A percentile compares a stretch with the other conserved stretches of the same genome.
Conservation (phyloP, 1,140 invertebrate genomes). For the Gyrodactylus salaris region DNA sequence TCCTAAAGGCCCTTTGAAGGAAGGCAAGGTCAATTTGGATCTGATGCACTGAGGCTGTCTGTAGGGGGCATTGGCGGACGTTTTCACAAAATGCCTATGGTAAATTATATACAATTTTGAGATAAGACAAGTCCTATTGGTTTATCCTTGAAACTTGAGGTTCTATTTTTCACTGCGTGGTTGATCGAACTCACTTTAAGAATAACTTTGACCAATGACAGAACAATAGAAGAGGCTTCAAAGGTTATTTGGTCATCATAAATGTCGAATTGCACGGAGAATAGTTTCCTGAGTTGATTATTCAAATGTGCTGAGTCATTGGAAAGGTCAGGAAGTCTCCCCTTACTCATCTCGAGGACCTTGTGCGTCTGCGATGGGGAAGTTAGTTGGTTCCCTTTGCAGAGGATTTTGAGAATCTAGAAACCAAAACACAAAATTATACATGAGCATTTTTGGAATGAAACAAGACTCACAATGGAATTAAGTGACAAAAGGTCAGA, state of each 20-base stretch:
- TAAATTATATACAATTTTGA: too few species aligned
- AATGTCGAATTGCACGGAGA: background rate
- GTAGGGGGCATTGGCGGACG: background rate
- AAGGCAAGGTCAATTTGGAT: background rate
- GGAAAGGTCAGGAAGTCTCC: background rate
- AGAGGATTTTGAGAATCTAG: too few species aligned
- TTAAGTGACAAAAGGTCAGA: background rate
- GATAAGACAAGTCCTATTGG: too few species aligned
- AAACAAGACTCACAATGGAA: background rate
- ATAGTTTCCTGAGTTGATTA: background rate
- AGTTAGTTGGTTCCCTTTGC: too few species aligned
- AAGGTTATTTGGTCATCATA: background rate
- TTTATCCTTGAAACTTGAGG: too few species aligned
- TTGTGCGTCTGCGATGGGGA: too few species aligned
- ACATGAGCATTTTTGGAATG: background rate
- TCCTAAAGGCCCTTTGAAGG: background rate
- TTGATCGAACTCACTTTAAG: background rate
- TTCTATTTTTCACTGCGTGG: too few species aligned
- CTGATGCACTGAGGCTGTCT: background rate
- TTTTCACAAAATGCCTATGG: background rate
- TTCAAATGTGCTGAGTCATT: background rate
- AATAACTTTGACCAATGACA: background rate
- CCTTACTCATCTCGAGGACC: background rate
- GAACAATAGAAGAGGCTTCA: background rate
- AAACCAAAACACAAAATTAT: too few species aligned